Evolutionary conservation across 2,888 invertebrate genomes (phyloP).

Genomic region (Litoditis marina): DNA sequence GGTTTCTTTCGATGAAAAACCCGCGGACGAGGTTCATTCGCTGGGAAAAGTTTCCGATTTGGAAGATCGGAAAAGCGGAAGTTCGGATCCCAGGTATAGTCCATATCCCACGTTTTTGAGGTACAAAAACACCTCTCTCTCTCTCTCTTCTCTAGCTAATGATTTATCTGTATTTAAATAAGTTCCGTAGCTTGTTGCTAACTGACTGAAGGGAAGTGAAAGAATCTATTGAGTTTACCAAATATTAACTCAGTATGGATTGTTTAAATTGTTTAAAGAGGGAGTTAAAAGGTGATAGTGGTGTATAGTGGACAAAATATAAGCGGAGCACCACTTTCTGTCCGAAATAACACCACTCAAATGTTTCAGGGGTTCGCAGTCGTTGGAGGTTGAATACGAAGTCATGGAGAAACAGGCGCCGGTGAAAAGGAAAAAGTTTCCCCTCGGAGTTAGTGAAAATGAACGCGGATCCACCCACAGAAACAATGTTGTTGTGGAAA

Average conservation of each 20-base stretch:
- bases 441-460: conserved; percentile 32
- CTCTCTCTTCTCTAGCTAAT: too few species aligned
- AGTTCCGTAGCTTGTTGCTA: too few species aligned
- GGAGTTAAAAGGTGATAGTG: too few species aligned
- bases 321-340: too few species aligned
- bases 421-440: conserved; percentile 41
- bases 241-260: not conserved
- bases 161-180: too few species aligned
- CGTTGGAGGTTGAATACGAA: conserved; percentile 3
- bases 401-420: conserved; percentile 29
- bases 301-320: too few species aligned
- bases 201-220: too few species aligned
- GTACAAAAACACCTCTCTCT: too few species aligned
- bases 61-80: conserved; percentile 3
- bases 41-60: conserved; percentile 1
- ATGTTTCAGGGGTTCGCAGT: conserved; percentile 12
- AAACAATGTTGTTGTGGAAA: conserved; percentile 12
- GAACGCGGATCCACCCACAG: conserved; percentile 33
- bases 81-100: conserved; percentile 17
- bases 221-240: not conserved
- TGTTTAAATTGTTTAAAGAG: too few species aligned
- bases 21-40: not conserved
- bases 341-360: too few species aligned
- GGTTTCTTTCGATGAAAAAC: not conserved
- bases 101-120: too few species aligned